phyloP scores from a whole-genome alignment of 2,888 invertebrate species.

The Clusia tigrina region DNA sequence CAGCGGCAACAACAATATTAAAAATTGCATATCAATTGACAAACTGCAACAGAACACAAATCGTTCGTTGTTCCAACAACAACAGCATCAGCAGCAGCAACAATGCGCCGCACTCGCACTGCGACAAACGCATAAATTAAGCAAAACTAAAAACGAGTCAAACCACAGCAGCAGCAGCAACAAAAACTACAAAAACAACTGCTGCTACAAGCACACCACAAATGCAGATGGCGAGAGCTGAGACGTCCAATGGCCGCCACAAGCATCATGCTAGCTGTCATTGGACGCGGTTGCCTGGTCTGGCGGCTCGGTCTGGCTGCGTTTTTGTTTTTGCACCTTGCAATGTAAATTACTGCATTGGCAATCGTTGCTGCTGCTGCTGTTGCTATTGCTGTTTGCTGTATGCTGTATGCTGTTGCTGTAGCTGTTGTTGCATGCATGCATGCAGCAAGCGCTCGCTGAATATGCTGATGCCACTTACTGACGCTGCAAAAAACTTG shows the following conservation, averaged over 20 bases:
- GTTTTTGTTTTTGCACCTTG: constrained; percentile 42
- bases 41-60: no score
- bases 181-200: background rate
- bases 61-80: no score
- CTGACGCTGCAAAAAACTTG: constrained; percentile 55
- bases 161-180: no score
- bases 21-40: constrained; percentile 41
- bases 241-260: constrained; percentile 6
- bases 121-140: no score
- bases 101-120: no score
- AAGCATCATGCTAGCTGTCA: constrained; percentile 19
- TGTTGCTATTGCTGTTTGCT: constrained; percentile 18
- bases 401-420: constrained; percentile 10
- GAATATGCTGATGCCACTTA: constrained; percentile 14
- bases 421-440: constrained; percentile 12
- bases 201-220: constrained; percentile 12
- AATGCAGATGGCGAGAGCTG: constrained; percentile 14
- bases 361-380: constrained; percentile 18
- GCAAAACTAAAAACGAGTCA: no score
- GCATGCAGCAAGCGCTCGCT: no score
- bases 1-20: constrained; percentile 41
- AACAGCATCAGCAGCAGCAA: no score
- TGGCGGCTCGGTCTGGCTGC: background rate
- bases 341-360: constrained; percentile 53
- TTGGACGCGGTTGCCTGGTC: constrained; percentile 2